A percentile compares a stretch with the other conserved stretches of the same genome.
Conservation (phyloP, 1,140 invertebrate genomes). For the Arion vulgaris region DNA sequence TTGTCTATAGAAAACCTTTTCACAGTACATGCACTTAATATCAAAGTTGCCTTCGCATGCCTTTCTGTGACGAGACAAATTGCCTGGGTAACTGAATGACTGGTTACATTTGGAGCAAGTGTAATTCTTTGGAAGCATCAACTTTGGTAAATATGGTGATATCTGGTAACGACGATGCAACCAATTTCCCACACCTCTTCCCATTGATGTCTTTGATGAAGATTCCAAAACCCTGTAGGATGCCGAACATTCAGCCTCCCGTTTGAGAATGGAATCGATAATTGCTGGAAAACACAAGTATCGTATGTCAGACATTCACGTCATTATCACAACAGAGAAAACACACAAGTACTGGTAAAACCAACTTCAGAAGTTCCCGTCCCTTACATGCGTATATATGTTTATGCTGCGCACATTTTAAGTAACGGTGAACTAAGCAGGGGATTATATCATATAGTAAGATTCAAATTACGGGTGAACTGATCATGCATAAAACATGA, state of each 20-base stretch:
- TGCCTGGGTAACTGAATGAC: conserved; percentile 45
- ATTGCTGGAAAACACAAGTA: conserved; percentile 14
- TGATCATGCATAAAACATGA: too few species aligned
- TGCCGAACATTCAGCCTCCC: neutral
- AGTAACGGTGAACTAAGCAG: too few species aligned
- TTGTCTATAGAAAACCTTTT: conserved; percentile 42
- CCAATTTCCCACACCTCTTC: conserved; percentile 1
- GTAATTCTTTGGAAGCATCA: conserved; percentile 30
- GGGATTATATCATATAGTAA: too few species aligned
- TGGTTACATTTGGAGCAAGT: conserved; percentile 42
- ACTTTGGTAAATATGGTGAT: conserved; percentile 18
- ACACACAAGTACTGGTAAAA: neutral
- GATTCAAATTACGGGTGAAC: too few species aligned
- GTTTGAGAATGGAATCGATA: conserved; percentile 19
- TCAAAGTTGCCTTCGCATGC: conserved; percentile 47
- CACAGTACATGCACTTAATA: conserved; percentile 41
- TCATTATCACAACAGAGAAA: neutral
- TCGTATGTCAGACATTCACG: neutral
- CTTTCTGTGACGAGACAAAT: conserved; percentile 41
- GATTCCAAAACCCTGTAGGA: neutral
- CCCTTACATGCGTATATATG: neutral
- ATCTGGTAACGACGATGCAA: neutral
- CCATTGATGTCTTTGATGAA: neutral
- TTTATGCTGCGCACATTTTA: too few species aligned
- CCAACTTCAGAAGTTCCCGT: neutral